Evolutionary conservation across 2,113 vertebrate genomes (phyloP).

Genomic region (Sitta europaea): DNA sequence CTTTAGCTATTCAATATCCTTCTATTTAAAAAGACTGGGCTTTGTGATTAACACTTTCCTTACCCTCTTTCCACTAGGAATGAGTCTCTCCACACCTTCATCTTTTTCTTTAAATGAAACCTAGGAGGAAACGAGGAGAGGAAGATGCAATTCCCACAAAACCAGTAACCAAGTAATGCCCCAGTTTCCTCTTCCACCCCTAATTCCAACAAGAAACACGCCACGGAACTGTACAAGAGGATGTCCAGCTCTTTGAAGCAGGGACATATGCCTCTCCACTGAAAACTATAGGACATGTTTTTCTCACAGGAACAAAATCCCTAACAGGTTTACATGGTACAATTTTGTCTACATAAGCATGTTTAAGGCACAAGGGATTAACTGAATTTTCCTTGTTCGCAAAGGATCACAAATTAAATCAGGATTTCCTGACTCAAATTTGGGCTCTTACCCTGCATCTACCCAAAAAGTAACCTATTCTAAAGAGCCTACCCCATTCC

Average conservation of each 20-base stretch:
- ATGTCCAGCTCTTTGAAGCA: not conserved
- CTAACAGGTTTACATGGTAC: not conserved
- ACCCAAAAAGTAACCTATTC: not conserved
- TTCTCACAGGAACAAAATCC: not conserved
- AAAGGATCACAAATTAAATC: not conserved
- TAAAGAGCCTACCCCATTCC: not conserved
- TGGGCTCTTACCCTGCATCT: not conserved
- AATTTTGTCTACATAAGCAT: not conserved
- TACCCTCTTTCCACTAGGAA: conserved; percentile 97
- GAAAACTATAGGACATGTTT: not conserved
- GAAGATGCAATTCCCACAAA: not conserved
- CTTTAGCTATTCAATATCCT: not conserved
- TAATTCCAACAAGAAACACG: not conserved
- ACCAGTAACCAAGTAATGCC: not conserved
- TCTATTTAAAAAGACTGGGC: not conserved
- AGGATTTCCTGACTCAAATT: not conserved
- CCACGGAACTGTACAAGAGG: not conserved
- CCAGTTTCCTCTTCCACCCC: not conserved
- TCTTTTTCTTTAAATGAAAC: conserved; percentile 89
- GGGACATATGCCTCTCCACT: not conserved
- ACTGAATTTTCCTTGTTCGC: not conserved
- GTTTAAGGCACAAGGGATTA: not conserved
- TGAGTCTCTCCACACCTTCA: conserved; percentile 90
- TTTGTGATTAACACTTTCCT: conserved; percentile 25
- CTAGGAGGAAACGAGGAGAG: conserved; percentile 52